Conservation (phyloP, 2,888 invertebrate species). For the Drosophila tripunctata region DNA sequence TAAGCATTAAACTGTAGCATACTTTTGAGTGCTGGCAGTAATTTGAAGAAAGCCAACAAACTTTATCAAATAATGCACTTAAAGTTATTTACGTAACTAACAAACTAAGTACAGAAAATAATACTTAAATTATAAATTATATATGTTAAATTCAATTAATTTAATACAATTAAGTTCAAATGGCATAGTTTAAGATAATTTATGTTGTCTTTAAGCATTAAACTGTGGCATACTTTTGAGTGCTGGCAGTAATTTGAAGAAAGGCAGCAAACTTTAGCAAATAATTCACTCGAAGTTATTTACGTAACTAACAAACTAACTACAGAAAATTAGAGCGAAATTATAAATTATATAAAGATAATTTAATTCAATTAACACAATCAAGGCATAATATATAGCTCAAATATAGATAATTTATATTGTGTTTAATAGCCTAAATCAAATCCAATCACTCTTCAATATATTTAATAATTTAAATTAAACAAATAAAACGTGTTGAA, state of each 20-base stretch:
- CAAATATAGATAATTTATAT: conserved; percentile 2
- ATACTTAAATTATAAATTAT: background rate
- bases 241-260: conserved; percentile 22
- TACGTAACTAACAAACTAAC: background rate
- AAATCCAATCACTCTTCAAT: background rate
- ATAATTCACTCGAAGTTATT: conserved; percentile 5
- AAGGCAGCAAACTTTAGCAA: conserved; percentile 28
- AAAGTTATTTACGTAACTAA: background rate
- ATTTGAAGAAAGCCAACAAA: conserved; percentile 32
- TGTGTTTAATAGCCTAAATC: no score
- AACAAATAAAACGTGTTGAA: background rate
- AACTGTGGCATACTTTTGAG: conserved; percentile 43
- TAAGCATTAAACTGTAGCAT: conserved; percentile 54
- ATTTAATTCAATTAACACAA: no score
- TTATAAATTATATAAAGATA: background rate
- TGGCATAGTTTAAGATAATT: no score
- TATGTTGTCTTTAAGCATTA: conserved; percentile 63
- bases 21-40: conserved; percentile 25
- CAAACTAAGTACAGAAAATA: background rate
- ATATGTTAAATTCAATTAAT: background rate
- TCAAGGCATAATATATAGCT: background rate
- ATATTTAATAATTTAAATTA: conserved; percentile 4
- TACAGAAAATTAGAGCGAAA: background rate
- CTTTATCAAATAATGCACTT: conserved; percentile 16
- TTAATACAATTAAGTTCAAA: no score